These are phyloP conservation scores for Alosa alosa DNA, from an alignment of 2,113 vertebrate genomes.

Conservation along the genomic window DNA sequence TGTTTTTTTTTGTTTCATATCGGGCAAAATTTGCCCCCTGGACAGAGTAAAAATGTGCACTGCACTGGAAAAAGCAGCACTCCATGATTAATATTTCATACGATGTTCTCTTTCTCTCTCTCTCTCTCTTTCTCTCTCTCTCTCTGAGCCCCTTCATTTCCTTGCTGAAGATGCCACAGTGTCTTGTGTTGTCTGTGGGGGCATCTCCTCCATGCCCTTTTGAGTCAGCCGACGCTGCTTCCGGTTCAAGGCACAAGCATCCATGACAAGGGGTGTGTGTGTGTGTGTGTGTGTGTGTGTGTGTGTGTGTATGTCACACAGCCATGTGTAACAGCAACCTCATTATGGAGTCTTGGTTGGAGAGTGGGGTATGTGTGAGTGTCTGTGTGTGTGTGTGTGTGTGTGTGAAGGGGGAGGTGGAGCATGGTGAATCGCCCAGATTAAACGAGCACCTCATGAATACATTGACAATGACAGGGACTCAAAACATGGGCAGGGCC, in stretches of 20 bases:
- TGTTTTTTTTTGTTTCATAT: constrained; percentile 37
- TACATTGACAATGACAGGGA: constrained; percentile 17
- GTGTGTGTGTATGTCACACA: not conserved
- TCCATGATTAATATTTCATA: constrained; percentile 50
- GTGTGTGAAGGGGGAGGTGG: not conserved
- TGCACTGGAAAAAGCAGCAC: constrained; percentile 38
- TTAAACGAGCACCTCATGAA: constrained; percentile 2
- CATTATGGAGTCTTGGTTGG: not conserved
- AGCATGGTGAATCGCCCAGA: not conserved
- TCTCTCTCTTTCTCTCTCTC: constrained; percentile 10
- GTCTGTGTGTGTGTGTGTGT: not conserved
- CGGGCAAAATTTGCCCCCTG: constrained; percentile 30
- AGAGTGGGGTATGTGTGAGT: not conserved
- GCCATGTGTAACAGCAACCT: constrained; percentile 2
- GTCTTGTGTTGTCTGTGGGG: constrained; percentile 22
- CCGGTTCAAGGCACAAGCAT: constrained; percentile 28
- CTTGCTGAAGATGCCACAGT: constrained; percentile 31
- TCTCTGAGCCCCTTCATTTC: constrained; percentile 42
- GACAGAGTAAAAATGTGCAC: constrained; percentile 43
- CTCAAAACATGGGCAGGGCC: not conserved
- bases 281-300: not conserved
- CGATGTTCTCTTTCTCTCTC: constrained; percentile 20
- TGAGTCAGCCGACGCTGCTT: constrained; percentile 31
- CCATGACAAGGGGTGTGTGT: constrained; percentile 11
- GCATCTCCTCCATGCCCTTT: constrained; percentile 24